Conservation (phyloP, 2,888 invertebrate genomes). For the Tipula lateralis region DNA sequence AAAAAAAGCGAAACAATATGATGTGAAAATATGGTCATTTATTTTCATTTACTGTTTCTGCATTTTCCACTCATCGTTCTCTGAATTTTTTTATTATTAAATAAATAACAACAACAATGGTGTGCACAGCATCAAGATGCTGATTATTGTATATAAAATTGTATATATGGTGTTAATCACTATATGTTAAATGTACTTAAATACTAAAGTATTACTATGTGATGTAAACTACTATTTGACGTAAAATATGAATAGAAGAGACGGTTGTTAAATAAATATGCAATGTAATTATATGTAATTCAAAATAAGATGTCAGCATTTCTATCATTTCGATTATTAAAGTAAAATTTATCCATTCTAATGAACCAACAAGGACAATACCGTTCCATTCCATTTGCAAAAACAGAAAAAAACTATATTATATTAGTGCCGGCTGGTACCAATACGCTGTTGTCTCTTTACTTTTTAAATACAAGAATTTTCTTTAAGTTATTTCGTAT, state of each 20-base stretch:
- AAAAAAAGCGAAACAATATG: neutral
- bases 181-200: neutral
- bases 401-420: neutral
- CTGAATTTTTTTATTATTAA: neutral
- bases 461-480: neutral
- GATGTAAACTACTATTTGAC: neutral
- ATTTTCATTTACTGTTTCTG: slow-evolving; percentile 4
- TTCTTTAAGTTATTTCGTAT: neutral
- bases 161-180: neutral
- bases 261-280: neutral
- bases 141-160: neutral
- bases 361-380: neutral
- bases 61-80: neutral
- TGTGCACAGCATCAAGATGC: neutral
- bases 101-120: neutral
- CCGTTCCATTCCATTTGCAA: neutral
- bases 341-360: neutral
- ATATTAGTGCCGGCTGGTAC: slow-evolving; percentile 6
- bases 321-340: neutral
- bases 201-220: neutral
- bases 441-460: neutral
- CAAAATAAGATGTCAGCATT: neutral
- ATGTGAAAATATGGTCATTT: slow-evolving; percentile 11
- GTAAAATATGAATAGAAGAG: neutral
- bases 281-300: too few relatives aligned